A percentile compares a stretch with the other conserved stretches of the same genome.
Conservation (phyloP, 2,888 invertebrate genomes). For the Sesia bembeciformis region DNA sequence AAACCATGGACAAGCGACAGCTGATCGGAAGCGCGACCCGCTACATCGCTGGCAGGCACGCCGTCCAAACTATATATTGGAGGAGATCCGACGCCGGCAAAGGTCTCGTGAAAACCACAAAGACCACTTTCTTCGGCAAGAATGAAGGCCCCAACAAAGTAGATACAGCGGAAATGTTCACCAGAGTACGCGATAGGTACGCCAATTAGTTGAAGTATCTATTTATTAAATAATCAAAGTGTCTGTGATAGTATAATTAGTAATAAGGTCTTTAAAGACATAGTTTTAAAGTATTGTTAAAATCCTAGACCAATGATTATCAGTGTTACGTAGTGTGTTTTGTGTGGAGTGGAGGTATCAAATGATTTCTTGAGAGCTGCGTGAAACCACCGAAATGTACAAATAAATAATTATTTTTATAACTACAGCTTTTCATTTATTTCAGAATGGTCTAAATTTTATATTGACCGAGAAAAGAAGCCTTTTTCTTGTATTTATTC, state of each 20-base stretch:
- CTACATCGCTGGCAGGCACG: conserved; percentile 82
- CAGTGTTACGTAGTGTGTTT: background rate
- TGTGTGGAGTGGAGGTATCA: background rate
- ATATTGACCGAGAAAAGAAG: too few species aligned
- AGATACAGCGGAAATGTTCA: conserved; percentile 63
- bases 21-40: conserved; percentile 82
- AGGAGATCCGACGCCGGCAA: conserved; percentile 67
- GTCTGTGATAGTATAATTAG: background rate
- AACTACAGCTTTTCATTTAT: background rate
- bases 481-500: too few species aligned
- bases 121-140: conserved; percentile 73
- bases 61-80: conserved; percentile 86
- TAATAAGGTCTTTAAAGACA: background rate
- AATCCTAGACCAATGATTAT: background rate
- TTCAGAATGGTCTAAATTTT: background rate
- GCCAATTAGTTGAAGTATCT: conserved; percentile 16
- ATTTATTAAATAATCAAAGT: background rate
- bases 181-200: conserved; percentile 57
- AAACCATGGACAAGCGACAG: conserved; percentile 60
- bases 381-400: background rate
- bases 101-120: conserved; percentile 71
- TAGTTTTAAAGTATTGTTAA: background rate
- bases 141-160: conserved; percentile 58
- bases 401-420: background rate
- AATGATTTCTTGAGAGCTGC: background rate